Evolutionary conservation across 2,888 invertebrate species (phyloP), one percentile per base, ranked within the genome.

Genomic region (Pollenia amentaria): DNA sequence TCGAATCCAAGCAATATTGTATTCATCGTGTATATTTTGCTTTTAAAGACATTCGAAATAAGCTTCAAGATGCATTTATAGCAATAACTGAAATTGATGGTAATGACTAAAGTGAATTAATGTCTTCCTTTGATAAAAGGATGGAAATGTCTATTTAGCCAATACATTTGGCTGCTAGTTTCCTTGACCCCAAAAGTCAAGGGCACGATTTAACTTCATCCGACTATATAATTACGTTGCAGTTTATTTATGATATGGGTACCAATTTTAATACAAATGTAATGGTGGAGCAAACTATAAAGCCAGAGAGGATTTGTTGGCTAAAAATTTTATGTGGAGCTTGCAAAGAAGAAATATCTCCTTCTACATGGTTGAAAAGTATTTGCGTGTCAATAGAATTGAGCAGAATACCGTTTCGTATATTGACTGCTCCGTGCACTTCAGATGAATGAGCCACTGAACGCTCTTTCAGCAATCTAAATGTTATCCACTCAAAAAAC

Each of bases 251-350:
- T 21, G 21, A 21, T 21, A 21, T 21, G 16, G 21, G 12, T 46
- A n/a, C n/a, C n/a, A n/a, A n/a, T n/a, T n/a, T n/a, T n/a, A 67
- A 67, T 67, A 51, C 51, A 10, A 51, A 67, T 67, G 9, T n/a
- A 38, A 67, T 67, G 67, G 67, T 51, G 8, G 51, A n/a, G 51
- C 69, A 51, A 69, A 69, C 38, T 69, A 69, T 70, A 70, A 70
- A 40, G 51, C 67, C 12, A 48, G 7, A 51, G 67, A 67, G 38
- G 18, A 38, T n/a, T 38, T 67, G 44, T 64, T 44, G 64, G 42
- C 42, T 12, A 67, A 51, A 0, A 67, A 67, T 67, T 48, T 48
- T 51, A 29, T 67, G n/a, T 70, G 40, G 48, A 67, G 67, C 44
- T n/a, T n/a, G 29, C 40, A 51, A 16, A 70, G 16, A 51, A 38